Percentiles rank a stretch among this genome's conserved stretches.
phyloP scores from a whole-genome alignment of 1,140 invertebrate genomes.

The Drosophila serrata region DNA sequence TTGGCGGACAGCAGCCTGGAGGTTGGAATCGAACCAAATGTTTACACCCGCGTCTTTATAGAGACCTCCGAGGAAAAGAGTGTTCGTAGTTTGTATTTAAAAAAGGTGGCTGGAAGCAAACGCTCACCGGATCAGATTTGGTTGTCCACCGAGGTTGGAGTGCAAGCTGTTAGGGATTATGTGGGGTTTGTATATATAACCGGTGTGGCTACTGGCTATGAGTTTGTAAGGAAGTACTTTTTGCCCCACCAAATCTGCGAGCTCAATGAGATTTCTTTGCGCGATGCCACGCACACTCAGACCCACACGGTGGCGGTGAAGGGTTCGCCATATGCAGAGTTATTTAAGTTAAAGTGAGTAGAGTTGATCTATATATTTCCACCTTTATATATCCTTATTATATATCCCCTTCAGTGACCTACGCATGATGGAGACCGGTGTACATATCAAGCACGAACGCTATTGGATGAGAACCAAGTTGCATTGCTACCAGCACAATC shows the following conservation, averaged over 20 bases:
- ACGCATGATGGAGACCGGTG: slow-evolving; percentile 65
- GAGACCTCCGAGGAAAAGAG: slow-evolving; percentile 43
- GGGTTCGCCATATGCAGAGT: slow-evolving; percentile 64
- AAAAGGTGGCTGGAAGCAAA: slow-evolving; percentile 57
- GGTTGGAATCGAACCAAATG: slow-evolving; percentile 59
- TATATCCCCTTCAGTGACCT: slow-evolving; percentile 36
- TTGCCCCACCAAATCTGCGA: slow-evolving; percentile 78
- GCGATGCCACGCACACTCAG: slow-evolving; percentile 50
- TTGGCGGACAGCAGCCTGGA: slow-evolving; percentile 78
- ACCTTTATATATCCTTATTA: too few relatives aligned
- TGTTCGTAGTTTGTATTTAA: slow-evolving; percentile 54
- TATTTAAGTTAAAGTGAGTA: slow-evolving; percentile 58
- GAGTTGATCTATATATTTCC: neutral
- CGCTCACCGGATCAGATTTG: slow-evolving; percentile 47
- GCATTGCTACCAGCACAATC: slow-evolving; percentile 67
- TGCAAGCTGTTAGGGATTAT: slow-evolving; percentile 53
- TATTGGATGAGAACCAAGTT: slow-evolving; percentile 65
- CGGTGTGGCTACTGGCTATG: slow-evolving; percentile 63
- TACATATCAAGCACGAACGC: slow-evolving; percentile 56
- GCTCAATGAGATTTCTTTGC: slow-evolving; percentile 69
- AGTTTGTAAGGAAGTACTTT: slow-evolving; percentile 62
- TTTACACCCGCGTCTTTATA: slow-evolving; percentile 64
- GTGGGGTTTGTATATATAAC: slow-evolving; percentile 73
- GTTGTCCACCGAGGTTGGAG: slow-evolving; percentile 61
- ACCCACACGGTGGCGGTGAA: slow-evolving; percentile 43